Percentiles rank a stretch among this genome's conserved stretches.
Evolutionary conservation across 2,113 vertebrate genomes (phyloP).

Genomic region (Orientallactaga bullata): DNA sequence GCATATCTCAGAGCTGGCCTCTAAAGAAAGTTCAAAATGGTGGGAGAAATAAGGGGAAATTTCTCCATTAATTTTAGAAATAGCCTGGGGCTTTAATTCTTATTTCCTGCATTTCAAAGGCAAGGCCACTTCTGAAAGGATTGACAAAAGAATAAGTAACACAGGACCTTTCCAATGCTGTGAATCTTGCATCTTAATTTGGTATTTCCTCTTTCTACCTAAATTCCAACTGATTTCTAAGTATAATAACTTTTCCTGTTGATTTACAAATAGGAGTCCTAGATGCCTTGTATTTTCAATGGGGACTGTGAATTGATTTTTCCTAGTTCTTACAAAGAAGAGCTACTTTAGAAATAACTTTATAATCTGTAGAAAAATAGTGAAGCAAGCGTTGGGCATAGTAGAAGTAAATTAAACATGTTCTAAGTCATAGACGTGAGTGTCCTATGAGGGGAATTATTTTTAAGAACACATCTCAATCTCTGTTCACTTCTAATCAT

Average conservation of each 20-base stretch:
- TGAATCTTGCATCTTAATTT: constrained; percentile 41
- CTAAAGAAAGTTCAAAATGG: constrained; percentile 68
- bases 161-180: constrained; percentile 11
- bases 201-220: background rate
- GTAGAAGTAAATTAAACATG: constrained; percentile 51
- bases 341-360: constrained; percentile 57
- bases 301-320: constrained; percentile 11
- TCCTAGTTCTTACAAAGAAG: constrained; percentile 46
- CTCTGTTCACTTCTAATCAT: constrained; percentile 59
- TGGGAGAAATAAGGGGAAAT: background rate
- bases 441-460: constrained; percentile 49
- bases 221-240: constrained; percentile 52
- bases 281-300: constrained; percentile 11
- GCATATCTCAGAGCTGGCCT: constrained; percentile 17
- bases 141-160: background rate
- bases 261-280: constrained; percentile 30
- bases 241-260: background rate
- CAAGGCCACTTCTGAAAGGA: constrained; percentile 53
- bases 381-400: background rate
- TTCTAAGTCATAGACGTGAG: constrained; percentile 26
- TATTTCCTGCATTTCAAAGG: constrained; percentile 57
- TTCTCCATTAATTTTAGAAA: constrained; percentile 66
- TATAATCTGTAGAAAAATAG: constrained; percentile 21
- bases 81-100: constrained; percentile 61
- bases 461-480: constrained; percentile 57